phyloP scores from a whole-genome alignment of 1,140 invertebrate genomes.

The Neotoxoptera formosana region DNA sequence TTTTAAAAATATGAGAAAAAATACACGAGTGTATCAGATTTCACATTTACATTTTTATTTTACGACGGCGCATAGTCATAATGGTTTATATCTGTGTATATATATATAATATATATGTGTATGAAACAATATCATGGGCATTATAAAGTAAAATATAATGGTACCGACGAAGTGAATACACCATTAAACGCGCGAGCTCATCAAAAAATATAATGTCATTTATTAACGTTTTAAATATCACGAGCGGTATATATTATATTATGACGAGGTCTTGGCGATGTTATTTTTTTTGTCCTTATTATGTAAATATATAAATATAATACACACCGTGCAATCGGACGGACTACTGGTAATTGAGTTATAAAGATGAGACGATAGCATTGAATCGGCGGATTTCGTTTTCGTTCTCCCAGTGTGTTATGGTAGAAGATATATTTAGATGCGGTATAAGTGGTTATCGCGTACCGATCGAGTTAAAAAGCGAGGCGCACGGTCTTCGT shows the following conservation, averaged over 20 bases:
- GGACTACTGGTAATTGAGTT: background rate
- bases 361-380: conserved; percentile 4
- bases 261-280: background rate
- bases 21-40: conserved; percentile 7
- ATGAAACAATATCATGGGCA: background rate
- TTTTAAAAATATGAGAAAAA: conserved; percentile 23
- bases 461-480: background rate
- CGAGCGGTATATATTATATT: background rate
- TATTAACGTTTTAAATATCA: conserved; percentile 21
- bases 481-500: background rate
- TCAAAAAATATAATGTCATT: background rate
- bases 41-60: conserved; percentile 41
- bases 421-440: background rate
- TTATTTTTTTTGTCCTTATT: background rate
- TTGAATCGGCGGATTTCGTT: background rate
- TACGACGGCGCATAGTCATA: background rate
- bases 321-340: background rate
- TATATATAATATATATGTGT: background rate
- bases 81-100: background rate
- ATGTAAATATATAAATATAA: background rate
- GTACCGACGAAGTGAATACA: background rate
- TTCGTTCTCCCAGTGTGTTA: background rate
- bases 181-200: background rate
- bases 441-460: background rate
- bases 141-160: background rate